A percentile compares a stretch with the other conserved stretches of the same genome.
phyloP scores from a whole-genome alignment of 2,113 vertebrate species.

The Phylloscopus whistleri region DNA sequence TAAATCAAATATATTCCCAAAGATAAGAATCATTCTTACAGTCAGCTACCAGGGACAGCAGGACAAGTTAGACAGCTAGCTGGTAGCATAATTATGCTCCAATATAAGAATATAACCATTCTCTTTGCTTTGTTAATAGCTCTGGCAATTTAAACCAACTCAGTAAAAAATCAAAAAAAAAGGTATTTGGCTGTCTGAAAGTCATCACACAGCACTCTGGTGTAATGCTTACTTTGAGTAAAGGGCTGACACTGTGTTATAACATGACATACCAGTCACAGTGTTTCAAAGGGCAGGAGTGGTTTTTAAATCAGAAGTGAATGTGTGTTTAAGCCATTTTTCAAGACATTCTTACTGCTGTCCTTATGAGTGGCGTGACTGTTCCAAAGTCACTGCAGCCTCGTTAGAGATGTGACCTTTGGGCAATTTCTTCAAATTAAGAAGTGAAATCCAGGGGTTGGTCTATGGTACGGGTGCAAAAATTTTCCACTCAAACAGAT shows the following conservation, averaged over 20 bases:
- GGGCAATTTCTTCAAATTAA: conserved; percentile 33
- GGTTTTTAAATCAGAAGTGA: not conserved
- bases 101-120: conserved; percentile 18
- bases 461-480: not conserved
- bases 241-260: not conserved
- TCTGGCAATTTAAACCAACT: not conserved
- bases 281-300: not conserved
- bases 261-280: not conserved
- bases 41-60: not conserved
- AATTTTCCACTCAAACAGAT: not conserved
- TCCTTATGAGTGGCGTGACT: not conserved
- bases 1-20: conserved; percentile 10
- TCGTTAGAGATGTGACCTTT: conserved; percentile 15
- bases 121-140: conserved; percentile 42
- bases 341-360: not conserved
- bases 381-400: not conserved
- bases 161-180: not conserved
- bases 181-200: not conserved
- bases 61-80: not conserved
- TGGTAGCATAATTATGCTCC: not conserved
- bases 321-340: not conserved
- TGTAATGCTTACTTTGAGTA: not conserved
- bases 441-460: conserved; percentile 25
- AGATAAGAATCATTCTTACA: conserved; percentile 2
- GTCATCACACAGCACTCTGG: not conserved